phyloP scores from a whole-genome alignment of 2,888 invertebrate species.

The Agrotis exclamationis region DNA sequence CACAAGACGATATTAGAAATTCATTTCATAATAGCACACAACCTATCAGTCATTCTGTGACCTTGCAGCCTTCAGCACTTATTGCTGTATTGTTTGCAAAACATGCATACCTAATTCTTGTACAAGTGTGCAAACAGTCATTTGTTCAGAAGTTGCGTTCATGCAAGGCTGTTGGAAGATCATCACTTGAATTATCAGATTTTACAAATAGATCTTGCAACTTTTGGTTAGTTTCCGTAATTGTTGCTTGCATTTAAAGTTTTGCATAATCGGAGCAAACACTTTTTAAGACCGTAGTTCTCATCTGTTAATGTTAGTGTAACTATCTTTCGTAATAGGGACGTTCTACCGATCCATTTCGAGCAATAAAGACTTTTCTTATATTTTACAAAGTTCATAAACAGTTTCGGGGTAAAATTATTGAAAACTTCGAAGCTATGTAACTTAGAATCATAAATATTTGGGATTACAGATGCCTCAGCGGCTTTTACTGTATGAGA shows the following conservation, averaged over 20 bases:
- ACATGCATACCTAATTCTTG: slow-evolving; percentile 55
- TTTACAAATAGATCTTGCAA: slow-evolving; percentile 27
- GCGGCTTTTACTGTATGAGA: no score
- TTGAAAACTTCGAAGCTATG: not conserved
- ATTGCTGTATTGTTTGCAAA: slow-evolving; percentile 63
- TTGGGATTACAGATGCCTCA: not conserved
- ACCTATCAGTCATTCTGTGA: slow-evolving; percentile 53
- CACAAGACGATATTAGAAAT: slow-evolving; percentile 25
- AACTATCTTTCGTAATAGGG: not conserved
- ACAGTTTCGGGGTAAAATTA: not conserved
- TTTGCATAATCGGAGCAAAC: not conserved
- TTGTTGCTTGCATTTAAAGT: not conserved
- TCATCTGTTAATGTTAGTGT: not conserved
- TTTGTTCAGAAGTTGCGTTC: slow-evolving; percentile 32
- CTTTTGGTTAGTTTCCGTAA: slow-evolving; percentile 15
- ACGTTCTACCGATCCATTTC: not conserved
- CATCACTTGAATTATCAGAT: slow-evolving; percentile 16
- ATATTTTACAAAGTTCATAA: not conserved
- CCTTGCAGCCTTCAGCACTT: slow-evolving; percentile 54
- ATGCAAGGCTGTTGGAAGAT: slow-evolving; percentile 33
- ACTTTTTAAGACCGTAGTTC: not conserved
- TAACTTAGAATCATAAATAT: not conserved
- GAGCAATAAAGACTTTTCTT: not conserved
- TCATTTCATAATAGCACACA: slow-evolving; percentile 50
- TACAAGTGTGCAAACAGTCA: slow-evolving; percentile 38